Evolutionary conservation across 2,797 vertebrate genomes (phyloP), one percentile per base, ranked within the genome.

Genomic region (Phylloscopus collybita): DNA sequence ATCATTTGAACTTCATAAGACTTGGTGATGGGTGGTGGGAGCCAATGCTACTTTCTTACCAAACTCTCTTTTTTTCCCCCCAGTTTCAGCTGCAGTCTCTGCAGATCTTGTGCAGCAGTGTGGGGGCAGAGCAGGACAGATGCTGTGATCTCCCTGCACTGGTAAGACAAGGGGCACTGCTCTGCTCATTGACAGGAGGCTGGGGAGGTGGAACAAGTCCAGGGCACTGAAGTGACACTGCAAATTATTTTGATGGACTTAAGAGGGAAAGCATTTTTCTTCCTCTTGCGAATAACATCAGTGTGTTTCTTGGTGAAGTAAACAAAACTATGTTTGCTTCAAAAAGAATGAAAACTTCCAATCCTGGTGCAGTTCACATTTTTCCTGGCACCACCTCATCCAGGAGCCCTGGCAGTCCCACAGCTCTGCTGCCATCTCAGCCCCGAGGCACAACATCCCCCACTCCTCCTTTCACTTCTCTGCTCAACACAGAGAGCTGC

Each of bases 31-130:
- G 15, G 10, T 36, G 1, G 1, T 25, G 61, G 32, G 10, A 66
- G 26, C 15, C 60, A 40, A 5, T 8, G 49, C 4, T 32, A 1
- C 11, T 53, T 75, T 42, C 70, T 57, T 10, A 19, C 30, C 57
- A 65, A 66, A 69, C 36, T 54, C 69, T 91, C 3, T 30, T n/a
- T 36, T 44, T 86, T 27, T 2, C 1, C 6, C 16, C 19, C 1
- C 87, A 99, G 99, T 98, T 99, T 57, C 99, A 99, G 98, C 97
- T 99, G 80, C 99, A 99, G 97, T 98, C 98, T 32, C 98, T 99
- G 97, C 98, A 98, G 97, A 98, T 99, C 2, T 26, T 98, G 61
- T 99, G 99, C 96, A 98, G 98, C 96, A 99, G 97, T 25, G 96
- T 97, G 3, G 99, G 98, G 98, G 98, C 98, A 3, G 98, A 97